Base-by-base conservation (phyloP, 2,113 vertebrate species). In the Falcunculus frontatus region DNA sequence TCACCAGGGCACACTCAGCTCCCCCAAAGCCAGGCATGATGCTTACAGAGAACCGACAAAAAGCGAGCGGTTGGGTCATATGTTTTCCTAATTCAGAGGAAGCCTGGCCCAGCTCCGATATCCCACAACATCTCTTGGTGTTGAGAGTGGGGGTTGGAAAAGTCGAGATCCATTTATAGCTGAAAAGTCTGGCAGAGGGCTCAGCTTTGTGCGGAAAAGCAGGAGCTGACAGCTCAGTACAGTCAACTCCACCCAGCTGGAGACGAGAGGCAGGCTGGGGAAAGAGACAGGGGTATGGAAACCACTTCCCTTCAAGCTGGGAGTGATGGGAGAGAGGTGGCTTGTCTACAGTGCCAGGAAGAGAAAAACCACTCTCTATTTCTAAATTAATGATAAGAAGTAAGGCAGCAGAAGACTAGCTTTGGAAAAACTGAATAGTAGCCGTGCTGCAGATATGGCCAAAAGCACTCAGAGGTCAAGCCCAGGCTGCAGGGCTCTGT, bases 11-110 rank as follows among this genome's bases (percentile, higher is more conserved):
- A 59, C 59, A 57, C 55, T 8, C 7, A 52, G 67, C 37, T 83
- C 52, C 52, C 33, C 16, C 12, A 19, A 35, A 81, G 64, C 33
- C 59, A 16, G 44, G 41, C 53, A 64, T 0, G 1, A 57, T 5
- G 39, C 68, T 67, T 69, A 59, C 63, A 91, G 56, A 78, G 30
- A 87, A 68, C 33, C 39, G 29, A 47, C 1, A 0, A 59, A 84
- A 70, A 67, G 23, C 6, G 1, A 70, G 50, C 0, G 0, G 11
- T 6, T 46, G 69, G 78, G 44, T 33, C 11, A 16, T 84, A 25
- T 91, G 87, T 83, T 96, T 95, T 94, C 68, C 67, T 88, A 85
- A 95, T 93, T 91, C 79, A 88, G 87, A 93, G 70, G 65, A 87
- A 91, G 55, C 78, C 84, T 80, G 93, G 70, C 89, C 57, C 32